These are phyloP conservation scores for Sebastiscus albofasciatus DNA, from an alignment of 2,797 vertebrate genomes.

Conservation along the genomic window DNA sequence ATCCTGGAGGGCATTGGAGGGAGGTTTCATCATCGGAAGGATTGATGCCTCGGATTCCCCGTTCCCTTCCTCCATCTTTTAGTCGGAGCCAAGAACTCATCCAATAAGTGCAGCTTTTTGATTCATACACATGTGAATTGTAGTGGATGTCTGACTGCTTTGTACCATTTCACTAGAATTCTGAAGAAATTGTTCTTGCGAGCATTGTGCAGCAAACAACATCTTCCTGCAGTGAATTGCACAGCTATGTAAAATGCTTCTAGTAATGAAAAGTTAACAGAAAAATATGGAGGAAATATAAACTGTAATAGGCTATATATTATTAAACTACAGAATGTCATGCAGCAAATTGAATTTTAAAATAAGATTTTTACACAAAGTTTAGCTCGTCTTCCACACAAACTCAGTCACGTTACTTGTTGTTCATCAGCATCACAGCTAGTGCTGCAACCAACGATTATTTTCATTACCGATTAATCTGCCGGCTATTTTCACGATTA, in stretches of 20 bases:
- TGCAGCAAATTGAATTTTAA: too few species aligned
- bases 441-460: too few species aligned
- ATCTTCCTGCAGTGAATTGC: not conserved
- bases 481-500: too few species aligned
- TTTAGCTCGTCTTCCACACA: not conserved
- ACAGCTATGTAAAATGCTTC: not conserved
- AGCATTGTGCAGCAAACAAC: not conserved
- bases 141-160: not conserved
- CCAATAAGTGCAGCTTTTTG: constrained; percentile 18
- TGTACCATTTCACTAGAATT: not conserved
- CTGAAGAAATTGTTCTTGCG: not conserved
- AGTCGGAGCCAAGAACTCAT: not conserved
- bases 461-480: too few species aligned
- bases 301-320: too few species aligned
- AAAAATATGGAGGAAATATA: not conserved
- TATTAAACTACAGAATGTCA: too few species aligned
- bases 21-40: constrained; percentile 63
- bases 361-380: too few species aligned
- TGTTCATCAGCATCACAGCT: not conserved
- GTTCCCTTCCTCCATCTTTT: constrained; percentile 1
- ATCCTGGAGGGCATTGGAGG: constrained; percentile 63
- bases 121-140: constrained; percentile 10
- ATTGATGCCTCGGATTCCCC: constrained; percentile 48
- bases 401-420: not conserved
- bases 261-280: not conserved